Evolutionary conservation across 1,140 invertebrate species (phyloP).

Genomic region (Trigoniulus corallinus): DNA sequence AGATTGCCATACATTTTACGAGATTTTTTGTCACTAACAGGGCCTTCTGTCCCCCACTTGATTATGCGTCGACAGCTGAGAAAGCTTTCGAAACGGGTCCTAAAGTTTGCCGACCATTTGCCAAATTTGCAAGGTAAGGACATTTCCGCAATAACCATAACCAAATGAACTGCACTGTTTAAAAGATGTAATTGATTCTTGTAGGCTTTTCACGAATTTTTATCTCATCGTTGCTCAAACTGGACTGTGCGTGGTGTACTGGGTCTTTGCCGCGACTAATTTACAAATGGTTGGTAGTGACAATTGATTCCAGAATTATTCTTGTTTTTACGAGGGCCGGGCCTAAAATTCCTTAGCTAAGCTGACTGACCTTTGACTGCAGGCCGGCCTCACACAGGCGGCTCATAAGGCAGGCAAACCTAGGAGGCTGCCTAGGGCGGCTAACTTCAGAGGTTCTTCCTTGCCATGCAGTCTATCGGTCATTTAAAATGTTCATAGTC

Average conservation of each 20-base stretch:
- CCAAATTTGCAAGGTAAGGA: neutral
- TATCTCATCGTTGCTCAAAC: conserved; percentile 83
- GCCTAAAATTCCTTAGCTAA: no score
- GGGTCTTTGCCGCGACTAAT: conserved; percentile 83
- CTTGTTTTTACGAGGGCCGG: neutral
- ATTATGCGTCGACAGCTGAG: neutral
- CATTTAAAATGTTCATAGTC: no score
- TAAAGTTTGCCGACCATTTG: neutral
- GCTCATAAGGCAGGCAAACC: no score
- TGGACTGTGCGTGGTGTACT: conserved; percentile 92
- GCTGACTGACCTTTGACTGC: no score
- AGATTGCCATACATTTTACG: neutral
- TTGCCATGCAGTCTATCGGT: no score
- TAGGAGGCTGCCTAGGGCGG: no score
- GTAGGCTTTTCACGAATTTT: conserved; percentile 50
- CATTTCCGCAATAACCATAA: no score
- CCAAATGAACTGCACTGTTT: neutral
- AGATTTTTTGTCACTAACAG: neutral
- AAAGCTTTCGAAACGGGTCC: neutral
- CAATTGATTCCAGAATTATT: no score
- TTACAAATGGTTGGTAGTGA: conserved; percentile 62
- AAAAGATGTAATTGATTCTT: conserved; percentile 25
- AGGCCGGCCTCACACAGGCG: no score
- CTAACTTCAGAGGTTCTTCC: no score
- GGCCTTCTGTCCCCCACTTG: neutral